phyloP scores from a whole-genome alignment of 2,113 vertebrate genomes.

The Myodes glareolus region DNA sequence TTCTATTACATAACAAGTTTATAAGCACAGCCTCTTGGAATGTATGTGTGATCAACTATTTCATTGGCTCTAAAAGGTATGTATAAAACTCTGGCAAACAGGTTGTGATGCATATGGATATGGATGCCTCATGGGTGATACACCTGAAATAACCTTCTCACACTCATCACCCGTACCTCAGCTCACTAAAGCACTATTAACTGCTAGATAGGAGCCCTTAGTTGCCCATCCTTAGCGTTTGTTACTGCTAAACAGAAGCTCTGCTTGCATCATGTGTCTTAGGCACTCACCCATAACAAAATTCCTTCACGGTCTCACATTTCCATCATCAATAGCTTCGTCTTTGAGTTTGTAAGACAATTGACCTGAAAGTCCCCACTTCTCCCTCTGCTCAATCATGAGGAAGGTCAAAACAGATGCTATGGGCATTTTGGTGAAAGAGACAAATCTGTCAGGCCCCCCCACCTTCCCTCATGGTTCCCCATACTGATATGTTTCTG shows the following conservation, averaged over 20 bases:
- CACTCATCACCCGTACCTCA: neutral
- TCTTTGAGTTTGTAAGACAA: neutral
- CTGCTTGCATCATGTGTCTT: neutral
- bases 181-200: neutral
- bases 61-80: neutral
- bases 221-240: neutral
- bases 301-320: neutral
- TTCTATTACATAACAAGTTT: neutral
- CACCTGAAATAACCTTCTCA: neutral
- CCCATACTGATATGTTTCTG: too few relatives aligned
- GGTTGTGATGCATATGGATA: neutral
- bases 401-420: neutral
- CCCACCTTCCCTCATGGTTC: too few relatives aligned
- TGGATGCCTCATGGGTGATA: neutral
- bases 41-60: neutral
- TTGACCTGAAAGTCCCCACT: neutral
- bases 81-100: neutral
- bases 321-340: neutral
- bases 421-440: neutral
- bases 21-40: neutral
- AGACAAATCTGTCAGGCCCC: neutral
- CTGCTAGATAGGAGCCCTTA: neutral
- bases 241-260: neutral
- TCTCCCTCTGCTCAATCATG: neutral
- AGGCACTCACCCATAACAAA: neutral